Conservation (phyloP, 2,113 vertebrate genomes). For the Microcebus jonahi region DNA sequence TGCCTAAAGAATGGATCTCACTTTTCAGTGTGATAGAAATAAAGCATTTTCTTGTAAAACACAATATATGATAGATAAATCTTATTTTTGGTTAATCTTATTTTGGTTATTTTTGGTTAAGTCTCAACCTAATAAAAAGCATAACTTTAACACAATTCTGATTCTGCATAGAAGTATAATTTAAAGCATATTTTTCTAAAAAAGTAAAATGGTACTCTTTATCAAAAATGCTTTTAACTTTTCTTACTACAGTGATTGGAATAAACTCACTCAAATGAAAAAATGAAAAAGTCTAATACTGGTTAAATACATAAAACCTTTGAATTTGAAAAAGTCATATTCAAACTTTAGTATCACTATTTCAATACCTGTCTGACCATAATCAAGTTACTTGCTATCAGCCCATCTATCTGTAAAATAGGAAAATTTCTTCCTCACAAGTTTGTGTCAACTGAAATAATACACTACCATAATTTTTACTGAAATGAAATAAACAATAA, state of each 20-base stretch:
- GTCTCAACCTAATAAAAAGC: background rate
- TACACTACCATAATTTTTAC: background rate
- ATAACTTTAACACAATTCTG: background rate
- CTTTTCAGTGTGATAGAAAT: background rate
- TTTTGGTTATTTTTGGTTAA: background rate
- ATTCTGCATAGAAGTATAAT: background rate
- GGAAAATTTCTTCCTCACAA: background rate
- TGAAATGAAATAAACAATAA: background rate
- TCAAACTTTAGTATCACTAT: background rate
- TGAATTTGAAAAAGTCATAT: background rate
- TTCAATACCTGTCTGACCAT: background rate
- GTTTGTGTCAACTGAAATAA: background rate
- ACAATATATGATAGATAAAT: background rate
- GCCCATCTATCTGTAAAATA: background rate
- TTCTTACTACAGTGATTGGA: background rate
- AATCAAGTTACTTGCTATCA: background rate
- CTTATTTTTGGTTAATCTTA: background rate
- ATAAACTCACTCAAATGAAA: background rate
- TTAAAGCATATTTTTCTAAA: background rate
- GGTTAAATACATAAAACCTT: background rate
- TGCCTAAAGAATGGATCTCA: background rate
- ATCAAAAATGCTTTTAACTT: background rate
- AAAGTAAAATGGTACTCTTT: background rate
- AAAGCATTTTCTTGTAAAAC: background rate
- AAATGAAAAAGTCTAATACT: background rate